Base-by-base conservation (phyloP, 2,888 invertebrate genomes). In the Anticlea derivata region DNA sequence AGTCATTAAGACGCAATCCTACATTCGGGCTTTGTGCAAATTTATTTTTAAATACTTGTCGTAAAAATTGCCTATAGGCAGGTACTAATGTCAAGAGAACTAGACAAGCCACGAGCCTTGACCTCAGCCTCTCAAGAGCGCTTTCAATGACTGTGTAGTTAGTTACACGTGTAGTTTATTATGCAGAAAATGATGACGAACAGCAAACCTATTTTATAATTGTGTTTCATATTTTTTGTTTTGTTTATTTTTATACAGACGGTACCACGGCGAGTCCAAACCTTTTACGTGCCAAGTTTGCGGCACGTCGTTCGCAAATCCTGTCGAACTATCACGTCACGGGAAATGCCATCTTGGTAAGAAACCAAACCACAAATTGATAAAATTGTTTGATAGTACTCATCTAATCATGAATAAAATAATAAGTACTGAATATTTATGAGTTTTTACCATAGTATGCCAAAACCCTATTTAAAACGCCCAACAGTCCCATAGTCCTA, bases 251-350 rank as follows among this genome's bases (percentile, higher is more conserved):
- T 40, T 7, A 35, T 24, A 35, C 75, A 92, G 96, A 70, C 93
- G 96, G 66, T 96, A 96, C 82, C 97, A 97, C 70, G 95, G 95
- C 30, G 96, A 96, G 83, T 92, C 95, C 62, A 96, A 96, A 78
- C 96, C 96, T 31, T 96, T 95, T 73, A 95, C 96, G 54, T 93
- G 93, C 79, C 92, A 94, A 92, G 96, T 96, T 27, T 96, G 96
- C 75, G 96, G 96, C 20, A 95, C 96, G 69, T 95, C 96, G 12
- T 96, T 96, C 74, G 93, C 94, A 46, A 95, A 95, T 77, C 94
- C 95, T 6, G 94, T 94, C 55, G 96, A 96, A 80, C 87, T 96
- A 55, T 95, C 95, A 3, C 92, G 95, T 56, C 96, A 96, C 72
- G 96, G 96, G 49, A 96, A 96, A 82, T 96, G 96, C 73, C 96